Evolutionary conservation across 1,140 invertebrate species (phyloP), one percentile per base, ranked within the genome.

Genomic region (Ips nitidus): DNA sequence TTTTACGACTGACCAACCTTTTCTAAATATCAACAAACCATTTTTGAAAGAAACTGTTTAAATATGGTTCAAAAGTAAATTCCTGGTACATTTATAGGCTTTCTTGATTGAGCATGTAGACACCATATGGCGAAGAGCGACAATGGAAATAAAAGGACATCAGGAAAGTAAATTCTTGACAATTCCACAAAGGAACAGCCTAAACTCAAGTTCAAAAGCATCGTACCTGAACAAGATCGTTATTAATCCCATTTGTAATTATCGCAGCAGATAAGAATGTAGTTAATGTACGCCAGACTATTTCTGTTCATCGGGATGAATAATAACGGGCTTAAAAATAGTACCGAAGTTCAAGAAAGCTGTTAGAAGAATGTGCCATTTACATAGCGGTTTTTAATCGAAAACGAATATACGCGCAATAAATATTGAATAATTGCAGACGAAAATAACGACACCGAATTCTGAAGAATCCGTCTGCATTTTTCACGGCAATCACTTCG

Each of bases 401-500:
- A 70, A 70, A 66, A 66, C 64, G 63, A 60, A 66, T 71, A 67
- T 47, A 52, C 50, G 56, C 6, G 70, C 64, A 66, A 71, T 62
- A 71, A 71, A 66, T 61, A 66, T 66, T 61, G 65, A 71, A 70
- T 70, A 70, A 70, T 64, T 70, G 55, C 61, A 22, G 61, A 37
- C 53, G 55, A 70, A 70, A 64, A 65, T 64, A 64, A 62, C 53
- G 45, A 37, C 4, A 22, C 53, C 41, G 57, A 60, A 68, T 68
- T 52, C 66, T 52, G 52, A 47, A 57, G 70, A 66, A 66, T 71
- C 59, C 70, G 70, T 71, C 70, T 71, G 70, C 70, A 71, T 66
- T 71, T 66, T 71, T 62, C 57, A 60, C 42, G 62, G 69, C 63
- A 60, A 71, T 71, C 61, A 64, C 45, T 50, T 63, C 52, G 41